Evolutionary conservation across 2,888 invertebrate species (phyloP).

Genomic region (Pinctada fucata): DNA sequence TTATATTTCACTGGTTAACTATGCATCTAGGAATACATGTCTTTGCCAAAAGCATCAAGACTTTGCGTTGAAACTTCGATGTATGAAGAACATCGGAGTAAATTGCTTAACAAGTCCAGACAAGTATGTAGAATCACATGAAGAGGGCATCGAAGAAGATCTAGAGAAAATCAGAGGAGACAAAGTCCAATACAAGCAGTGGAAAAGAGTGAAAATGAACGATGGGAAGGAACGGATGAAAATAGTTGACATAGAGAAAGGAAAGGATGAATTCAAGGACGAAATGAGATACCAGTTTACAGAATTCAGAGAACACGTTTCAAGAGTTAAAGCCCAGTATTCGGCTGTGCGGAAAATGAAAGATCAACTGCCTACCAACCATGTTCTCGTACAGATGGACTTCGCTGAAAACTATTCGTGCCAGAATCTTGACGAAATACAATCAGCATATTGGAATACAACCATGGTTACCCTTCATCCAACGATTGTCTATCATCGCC

Average conservation of each 20-base stretch:
- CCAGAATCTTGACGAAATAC: slow-evolving; percentile 38
- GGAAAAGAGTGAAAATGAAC: slow-evolving; percentile 36
- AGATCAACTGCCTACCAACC: slow-evolving; percentile 33
- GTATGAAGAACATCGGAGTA: not conserved
- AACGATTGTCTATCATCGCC: not conserved
- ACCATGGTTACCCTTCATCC: slow-evolving; percentile 18
- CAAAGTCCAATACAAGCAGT: slow-evolving; percentile 35
- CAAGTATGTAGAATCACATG: not conserved
- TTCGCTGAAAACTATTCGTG: slow-evolving; percentile 47
- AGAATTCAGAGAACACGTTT: slow-evolving; percentile 36
- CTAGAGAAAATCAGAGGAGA: not conserved
- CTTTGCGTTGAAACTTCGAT: slow-evolving; percentile 11
- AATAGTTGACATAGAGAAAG: slow-evolving; percentile 30
- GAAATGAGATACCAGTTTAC: slow-evolving; percentile 70
- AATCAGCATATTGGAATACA: slow-evolving; percentile 45
- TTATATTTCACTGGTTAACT: slow-evolving; percentile 16
- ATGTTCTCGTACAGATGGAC: slow-evolving; percentile 48
- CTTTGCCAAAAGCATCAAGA: slow-evolving; percentile 11
- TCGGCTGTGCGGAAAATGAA: slow-evolving; percentile 25
- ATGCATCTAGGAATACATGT: slow-evolving; percentile 16
- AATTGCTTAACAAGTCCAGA: not conserved
- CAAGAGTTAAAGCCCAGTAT: slow-evolving; percentile 28
- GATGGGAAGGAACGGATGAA: slow-evolving; percentile 44
- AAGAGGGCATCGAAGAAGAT: not conserved
- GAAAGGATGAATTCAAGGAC: slow-evolving; percentile 64